Percentiles rank a stretch among this genome's conserved stretches.
Evolutionary conservation across 2,113 vertebrate species (phyloP).

Genomic region (Erythrolamprus reginae): DNA sequence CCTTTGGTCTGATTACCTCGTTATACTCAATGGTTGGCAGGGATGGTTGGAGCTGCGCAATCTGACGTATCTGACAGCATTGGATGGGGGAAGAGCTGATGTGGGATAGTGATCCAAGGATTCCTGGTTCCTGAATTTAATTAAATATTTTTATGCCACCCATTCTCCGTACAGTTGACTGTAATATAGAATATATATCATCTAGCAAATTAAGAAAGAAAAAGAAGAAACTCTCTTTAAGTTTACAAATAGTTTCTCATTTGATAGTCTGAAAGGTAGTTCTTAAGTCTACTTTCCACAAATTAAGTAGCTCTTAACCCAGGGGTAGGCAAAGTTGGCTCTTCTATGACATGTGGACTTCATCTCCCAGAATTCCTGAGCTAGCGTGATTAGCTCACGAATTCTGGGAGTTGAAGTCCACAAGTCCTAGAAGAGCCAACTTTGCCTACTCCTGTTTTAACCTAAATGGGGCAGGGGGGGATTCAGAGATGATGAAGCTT

Average conservation of each 20-base stretch:
- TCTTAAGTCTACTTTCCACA: neutral
- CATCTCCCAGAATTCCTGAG: too few species aligned
- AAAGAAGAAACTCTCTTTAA: neutral
- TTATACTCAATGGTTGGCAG: neutral
- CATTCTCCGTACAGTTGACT: neutral
- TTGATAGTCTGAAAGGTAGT: neutral
- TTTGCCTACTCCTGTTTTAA: too few species aligned
- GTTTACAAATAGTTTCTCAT: neutral
- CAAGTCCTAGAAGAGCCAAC: too few species aligned
- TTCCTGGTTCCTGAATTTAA: neutral
- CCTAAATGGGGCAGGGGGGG: too few species aligned
- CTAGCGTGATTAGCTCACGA: too few species aligned
- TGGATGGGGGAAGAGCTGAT: neutral
- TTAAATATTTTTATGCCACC: neutral
- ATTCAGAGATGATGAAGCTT: neutral
- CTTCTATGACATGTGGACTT: too few species aligned
- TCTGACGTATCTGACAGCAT: neutral
- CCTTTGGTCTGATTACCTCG: neutral
- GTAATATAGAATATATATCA: neutral
- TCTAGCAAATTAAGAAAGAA: neutral
- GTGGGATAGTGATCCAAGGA: neutral
- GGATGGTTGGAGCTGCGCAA: neutral
- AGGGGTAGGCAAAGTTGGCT: too few species aligned
- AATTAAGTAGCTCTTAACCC: neutral
- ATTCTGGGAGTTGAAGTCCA: too few species aligned